Base-by-base conservation (phyloP, 2,113 vertebrate species). In the Pseudois nayaur region DNA sequence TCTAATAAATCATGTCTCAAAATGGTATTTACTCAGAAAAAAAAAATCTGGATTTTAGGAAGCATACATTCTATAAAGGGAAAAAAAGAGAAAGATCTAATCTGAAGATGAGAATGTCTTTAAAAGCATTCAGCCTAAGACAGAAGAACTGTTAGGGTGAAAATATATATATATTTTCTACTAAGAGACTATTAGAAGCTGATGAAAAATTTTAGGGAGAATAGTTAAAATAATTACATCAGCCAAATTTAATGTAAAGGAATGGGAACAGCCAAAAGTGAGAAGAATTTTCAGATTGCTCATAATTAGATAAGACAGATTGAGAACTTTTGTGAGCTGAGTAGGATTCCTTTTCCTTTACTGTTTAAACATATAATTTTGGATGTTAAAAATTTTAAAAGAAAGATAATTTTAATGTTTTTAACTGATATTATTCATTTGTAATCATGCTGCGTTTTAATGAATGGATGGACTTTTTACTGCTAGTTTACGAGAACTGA, bases 231-330 rank as follows among this genome's bases (percentile, higher is more conserved):
- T 92, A 85, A 95, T 57, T 91, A 5, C 14, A 71, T 31, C 21
- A 89, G 33, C 3, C 36, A 96, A 55, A 94, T 78, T 91, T 91
- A 87, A 93, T 55, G 15, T 92, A 97, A 94, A 86, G 33, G 43
- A 71, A 88, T 89, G 23, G 33, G 23, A 89, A 54, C 86, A 31
- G 12, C 2, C 29, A 92, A 85, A 92, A 82, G 21, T 74, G 43
- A 93, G 33, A 92, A 74, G 12, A 95, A 88, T 86, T 95, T 81
- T 90, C 43, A 64, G 23, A 4, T 82, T 90, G 29, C 55, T 92
- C 9, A 1, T 82, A 76, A 93, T 90, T 59, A 93, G 33, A 33
- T 29, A 92, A 67, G 71, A 60, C 8, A 67, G 23, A 74, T 50
- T 79, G 74, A 45, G 19, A 45, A 25, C 4, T 3, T 27, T 43